Percentiles rank a stretch among this genome's conserved stretches.
These are phyloP conservation scores for Aphodius granarius DNA, from an alignment of 2,888 invertebrate species.

Conservation along the genomic window DNA sequence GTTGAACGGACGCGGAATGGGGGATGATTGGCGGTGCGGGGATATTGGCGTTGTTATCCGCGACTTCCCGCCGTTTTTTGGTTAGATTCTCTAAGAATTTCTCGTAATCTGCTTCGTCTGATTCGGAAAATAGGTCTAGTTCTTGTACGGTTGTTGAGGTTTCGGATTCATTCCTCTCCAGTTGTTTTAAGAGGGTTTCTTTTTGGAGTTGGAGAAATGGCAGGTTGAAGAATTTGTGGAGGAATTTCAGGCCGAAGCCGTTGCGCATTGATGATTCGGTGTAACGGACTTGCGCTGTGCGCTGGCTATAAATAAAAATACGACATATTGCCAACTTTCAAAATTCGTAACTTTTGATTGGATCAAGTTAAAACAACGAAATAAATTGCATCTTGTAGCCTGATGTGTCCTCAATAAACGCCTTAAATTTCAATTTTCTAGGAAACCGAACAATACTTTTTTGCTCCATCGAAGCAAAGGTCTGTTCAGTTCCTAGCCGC, in stretches of 20 bases:
- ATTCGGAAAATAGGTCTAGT: slow-evolving; percentile 73
- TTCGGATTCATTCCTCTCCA: slow-evolving; percentile 84
- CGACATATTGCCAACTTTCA: neutral
- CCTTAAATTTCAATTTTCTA: too few relatives aligned
- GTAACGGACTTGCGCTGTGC: slow-evolving; percentile 74
- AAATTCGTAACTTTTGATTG: neutral
- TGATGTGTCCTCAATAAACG: too few relatives aligned
- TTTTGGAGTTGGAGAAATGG: slow-evolving; percentile 90
- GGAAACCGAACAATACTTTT: too few relatives aligned
- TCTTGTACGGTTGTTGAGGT: slow-evolving; percentile 75
- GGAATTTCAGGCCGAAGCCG: slow-evolving; percentile 88
- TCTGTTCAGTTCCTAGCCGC: too few relatives aligned
- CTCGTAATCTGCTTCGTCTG: slow-evolving; percentile 76
- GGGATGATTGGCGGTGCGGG: slow-evolving; percentile 43
- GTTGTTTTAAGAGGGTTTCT: slow-evolving; percentile 74
- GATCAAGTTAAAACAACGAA: neutral
- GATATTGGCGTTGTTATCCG: slow-evolving; percentile 63
- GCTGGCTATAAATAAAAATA: slow-evolving; percentile 43
- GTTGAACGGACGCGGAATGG: slow-evolving; percentile 53
- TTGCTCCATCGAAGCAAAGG: too few relatives aligned
- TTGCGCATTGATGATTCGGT: slow-evolving; percentile 95
- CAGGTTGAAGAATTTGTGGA: slow-evolving; percentile 94
- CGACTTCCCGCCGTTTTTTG: slow-evolving; percentile 72
- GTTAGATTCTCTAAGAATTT: slow-evolving; percentile 74
- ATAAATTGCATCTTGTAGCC: neutral